Evolutionary conservation across 2,797 vertebrate genomes (phyloP), one percentile per base, ranked within the genome.

Genomic region (Prunella strophiata): DNA sequence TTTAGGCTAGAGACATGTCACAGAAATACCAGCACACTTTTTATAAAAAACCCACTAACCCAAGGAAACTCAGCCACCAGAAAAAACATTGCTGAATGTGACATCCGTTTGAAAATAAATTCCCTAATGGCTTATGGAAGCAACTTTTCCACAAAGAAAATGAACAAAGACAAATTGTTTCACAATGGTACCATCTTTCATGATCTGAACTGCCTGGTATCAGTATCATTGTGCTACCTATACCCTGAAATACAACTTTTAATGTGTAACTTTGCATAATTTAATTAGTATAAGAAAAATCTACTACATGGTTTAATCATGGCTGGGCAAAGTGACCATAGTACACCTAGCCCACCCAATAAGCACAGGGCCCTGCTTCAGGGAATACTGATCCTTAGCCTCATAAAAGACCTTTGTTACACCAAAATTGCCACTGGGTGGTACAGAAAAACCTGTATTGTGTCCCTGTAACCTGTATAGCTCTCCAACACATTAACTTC

Each of bases 1-100:
- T 90, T 95, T n/a, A 42, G 87, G 52, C 81, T 91, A 81, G 77
- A 85, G 52, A 71, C 65, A 65, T 50, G 51, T 87, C 59, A 68
- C 19, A 85, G 73, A 81, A 94, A 92, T 50, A 92, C n/a, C 47
- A 87, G 77, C 27, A 51, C 26, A 59, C 38, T 61, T 84, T 85
- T 93, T 52, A 77, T 68, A 7, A 43, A 85, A 90, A 91, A 65
- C 8, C 9, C 65, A 83, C 65, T 75, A 88, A 87, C 43, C 36
- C 58, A 57, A 51, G 54, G 57, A 90, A 91, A 61, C 20, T 80
- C 85, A 76, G 34, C 12, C 88, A 71, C 57, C 38, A 83, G 59
- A 86, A 70, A 42, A 45, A 93, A 89, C 65, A 88, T 10, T 81
- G 59, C 62, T 11, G 45, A 88, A 75, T 29, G 40, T 59, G 40